phyloP scores from a whole-genome alignment of 2,797 vertebrate genomes.

The Acanthopagrus latus region DNA sequence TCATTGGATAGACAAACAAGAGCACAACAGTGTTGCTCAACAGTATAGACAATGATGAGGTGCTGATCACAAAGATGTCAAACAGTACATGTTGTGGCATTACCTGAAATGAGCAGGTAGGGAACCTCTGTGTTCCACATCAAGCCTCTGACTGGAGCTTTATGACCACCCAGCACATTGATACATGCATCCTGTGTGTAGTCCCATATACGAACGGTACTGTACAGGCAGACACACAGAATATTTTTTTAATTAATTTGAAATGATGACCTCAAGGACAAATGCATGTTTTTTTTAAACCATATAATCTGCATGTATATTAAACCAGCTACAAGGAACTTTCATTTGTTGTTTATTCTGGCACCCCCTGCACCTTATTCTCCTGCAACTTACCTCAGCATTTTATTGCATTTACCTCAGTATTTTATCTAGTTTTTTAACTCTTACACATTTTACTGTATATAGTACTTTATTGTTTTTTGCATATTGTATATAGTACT shows the following conservation, averaged over 20 bases:
- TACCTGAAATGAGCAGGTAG: constrained; percentile 91
- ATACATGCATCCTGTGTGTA: constrained; percentile 97
- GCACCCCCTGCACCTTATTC: too few species aligned
- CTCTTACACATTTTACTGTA: too few species aligned
- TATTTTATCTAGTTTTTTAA: too few species aligned
- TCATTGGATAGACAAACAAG: not conserved
- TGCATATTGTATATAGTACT: too few species aligned
- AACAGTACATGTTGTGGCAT: not conserved
- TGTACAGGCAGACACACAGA: constrained; percentile 67
- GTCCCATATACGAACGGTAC: constrained; percentile 97
- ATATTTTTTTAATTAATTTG: not conserved
- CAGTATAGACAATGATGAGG: not conserved
- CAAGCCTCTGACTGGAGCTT: constrained; percentile 93
- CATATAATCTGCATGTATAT: too few species aligned
- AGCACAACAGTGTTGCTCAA: not conserved
- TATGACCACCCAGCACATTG: constrained; percentile 93
- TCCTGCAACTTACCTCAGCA: too few species aligned
- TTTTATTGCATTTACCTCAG: too few species aligned
- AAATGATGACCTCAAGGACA: not conserved
- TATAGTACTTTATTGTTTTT: too few species aligned
- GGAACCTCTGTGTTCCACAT: constrained; percentile 98
- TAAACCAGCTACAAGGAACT: too few species aligned
- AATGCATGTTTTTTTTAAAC: not conserved
- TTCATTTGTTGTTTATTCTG: too few species aligned
- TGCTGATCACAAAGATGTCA: too few species aligned